phyloP scores from a whole-genome alignment of 35 echinoderm and acorn worm species.

The Heliocidaris tuberculata region DNA sequence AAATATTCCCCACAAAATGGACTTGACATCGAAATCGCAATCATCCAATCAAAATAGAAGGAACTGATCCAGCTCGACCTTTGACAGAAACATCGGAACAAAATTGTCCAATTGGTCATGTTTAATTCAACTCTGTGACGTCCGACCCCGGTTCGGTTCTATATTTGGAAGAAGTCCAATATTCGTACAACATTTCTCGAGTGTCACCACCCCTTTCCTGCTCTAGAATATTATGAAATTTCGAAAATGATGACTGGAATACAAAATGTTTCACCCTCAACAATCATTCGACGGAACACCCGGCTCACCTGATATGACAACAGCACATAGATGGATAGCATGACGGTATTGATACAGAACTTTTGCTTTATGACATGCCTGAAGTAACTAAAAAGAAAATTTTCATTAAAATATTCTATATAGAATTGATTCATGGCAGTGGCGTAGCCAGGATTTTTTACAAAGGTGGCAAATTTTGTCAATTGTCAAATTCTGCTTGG shows the following conservation, averaged over 20 bases:
- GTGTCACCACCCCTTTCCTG: slow-evolving; percentile 5
- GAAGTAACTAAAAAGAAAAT: background rate
- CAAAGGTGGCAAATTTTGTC: too few species aligned
- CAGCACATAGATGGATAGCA: background rate
- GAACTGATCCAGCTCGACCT: background rate
- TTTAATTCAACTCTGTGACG: background rate
- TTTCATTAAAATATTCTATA: background rate
- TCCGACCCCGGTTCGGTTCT: background rate
- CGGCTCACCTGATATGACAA: background rate
- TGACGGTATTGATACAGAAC: background rate
- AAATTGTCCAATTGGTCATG: background rate
- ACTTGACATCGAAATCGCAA: background rate
- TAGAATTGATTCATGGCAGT: background rate
- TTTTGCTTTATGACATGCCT: background rate
- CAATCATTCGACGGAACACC: background rate
- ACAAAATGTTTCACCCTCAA: background rate
- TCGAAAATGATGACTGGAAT: background rate
- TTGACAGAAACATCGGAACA: background rate
- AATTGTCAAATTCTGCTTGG: too few species aligned
- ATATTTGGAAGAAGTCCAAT: background rate
- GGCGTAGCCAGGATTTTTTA: too few species aligned
- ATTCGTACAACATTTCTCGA: background rate
- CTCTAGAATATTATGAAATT: background rate
- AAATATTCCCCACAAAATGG: background rate
- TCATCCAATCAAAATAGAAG: background rate